phyloP scores from a whole-genome alignment of 2,797 vertebrate genomes.

The Sebastes ruberrimus region DNA sequence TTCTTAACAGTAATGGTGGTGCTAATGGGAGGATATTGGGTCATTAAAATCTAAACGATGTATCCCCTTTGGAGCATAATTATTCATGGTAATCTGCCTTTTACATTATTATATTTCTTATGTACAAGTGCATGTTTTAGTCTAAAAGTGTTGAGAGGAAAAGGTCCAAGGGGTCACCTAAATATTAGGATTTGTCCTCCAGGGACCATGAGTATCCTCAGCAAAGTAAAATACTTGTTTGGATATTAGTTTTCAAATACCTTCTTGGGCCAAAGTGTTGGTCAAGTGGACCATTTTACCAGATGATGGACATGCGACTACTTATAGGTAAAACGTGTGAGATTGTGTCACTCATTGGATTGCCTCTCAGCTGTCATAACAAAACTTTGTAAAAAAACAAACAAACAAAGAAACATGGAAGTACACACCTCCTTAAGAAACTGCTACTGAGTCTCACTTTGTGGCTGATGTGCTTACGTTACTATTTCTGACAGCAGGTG shows the following conservation, averaged over 20 bases:
- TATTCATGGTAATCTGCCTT: not conserved
- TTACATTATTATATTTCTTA: not conserved
- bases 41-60: slow-evolving; percentile 15
- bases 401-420: not conserved
- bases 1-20: not conserved
- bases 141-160: not conserved
- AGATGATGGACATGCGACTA: not conserved
- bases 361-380: not conserved
- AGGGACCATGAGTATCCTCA: not conserved
- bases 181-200: not conserved
- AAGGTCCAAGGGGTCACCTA: not conserved
- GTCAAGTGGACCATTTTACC: not conserved
- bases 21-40: not conserved
- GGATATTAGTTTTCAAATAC: not conserved
- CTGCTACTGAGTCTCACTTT: not conserved
- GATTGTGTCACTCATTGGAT: not conserved
- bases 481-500: slow-evolving; percentile 18
- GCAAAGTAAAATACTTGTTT: not conserved
- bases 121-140: not conserved
- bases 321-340: not conserved
- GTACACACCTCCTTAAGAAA: not conserved
- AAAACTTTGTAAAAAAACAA: not conserved
- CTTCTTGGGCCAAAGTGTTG: not conserved
- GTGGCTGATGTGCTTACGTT: not conserved
- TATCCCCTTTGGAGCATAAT: not conserved